Conservation (phyloP, 2,888 invertebrate genomes). For the Caenorhabditis japonica region DNA sequence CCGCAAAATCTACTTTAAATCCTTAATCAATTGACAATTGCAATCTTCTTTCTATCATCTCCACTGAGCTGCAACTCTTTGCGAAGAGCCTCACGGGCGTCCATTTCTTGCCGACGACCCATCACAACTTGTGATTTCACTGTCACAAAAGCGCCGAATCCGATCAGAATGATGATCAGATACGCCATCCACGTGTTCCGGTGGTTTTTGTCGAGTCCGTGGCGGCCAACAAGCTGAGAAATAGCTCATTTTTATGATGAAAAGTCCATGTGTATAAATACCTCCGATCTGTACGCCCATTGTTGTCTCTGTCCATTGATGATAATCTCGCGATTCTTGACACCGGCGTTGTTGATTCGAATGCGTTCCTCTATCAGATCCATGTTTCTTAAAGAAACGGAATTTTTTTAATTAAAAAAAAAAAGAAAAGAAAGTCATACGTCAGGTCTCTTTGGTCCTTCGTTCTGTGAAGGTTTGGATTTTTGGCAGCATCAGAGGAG, state of each 20-base stretch:
- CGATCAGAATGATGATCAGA: constrained; percentile 64
- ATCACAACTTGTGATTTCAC: constrained; percentile 70
- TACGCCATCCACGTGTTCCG: constrained; percentile 69
- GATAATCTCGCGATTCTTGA: constrained; percentile 56
- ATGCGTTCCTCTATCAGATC: constrained; percentile 67
- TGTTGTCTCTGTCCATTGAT: constrained; percentile 62
- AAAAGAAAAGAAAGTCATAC: constrained; percentile 46
- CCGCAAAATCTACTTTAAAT: constrained; percentile 9
- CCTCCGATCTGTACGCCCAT: constrained; percentile 73
- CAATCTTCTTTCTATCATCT: constrained; percentile 63
- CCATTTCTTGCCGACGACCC: constrained; percentile 70
- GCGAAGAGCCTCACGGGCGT: constrained; percentile 54
- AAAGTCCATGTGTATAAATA: constrained; percentile 2
- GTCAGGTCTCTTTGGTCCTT: constrained; percentile 62
- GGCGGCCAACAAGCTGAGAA: constrained; percentile 64
- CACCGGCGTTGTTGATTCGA: constrained; percentile 30
- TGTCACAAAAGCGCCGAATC: constrained; percentile 68
- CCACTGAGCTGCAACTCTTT: constrained; percentile 62
- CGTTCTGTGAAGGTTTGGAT: constrained; percentile 56
- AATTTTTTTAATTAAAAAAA: neutral
- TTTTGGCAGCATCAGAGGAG: constrained; percentile 39
- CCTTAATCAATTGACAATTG: constrained; percentile 44
- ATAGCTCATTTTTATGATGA: neutral
- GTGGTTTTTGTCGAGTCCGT: constrained; percentile 67
- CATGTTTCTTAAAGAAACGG: constrained; percentile 59